A percentile compares a stretch with the other conserved stretches of the same genome.
Evolutionary conservation across 2,888 invertebrate species (phyloP).

Genomic region (Macrophya alboannulata): DNA sequence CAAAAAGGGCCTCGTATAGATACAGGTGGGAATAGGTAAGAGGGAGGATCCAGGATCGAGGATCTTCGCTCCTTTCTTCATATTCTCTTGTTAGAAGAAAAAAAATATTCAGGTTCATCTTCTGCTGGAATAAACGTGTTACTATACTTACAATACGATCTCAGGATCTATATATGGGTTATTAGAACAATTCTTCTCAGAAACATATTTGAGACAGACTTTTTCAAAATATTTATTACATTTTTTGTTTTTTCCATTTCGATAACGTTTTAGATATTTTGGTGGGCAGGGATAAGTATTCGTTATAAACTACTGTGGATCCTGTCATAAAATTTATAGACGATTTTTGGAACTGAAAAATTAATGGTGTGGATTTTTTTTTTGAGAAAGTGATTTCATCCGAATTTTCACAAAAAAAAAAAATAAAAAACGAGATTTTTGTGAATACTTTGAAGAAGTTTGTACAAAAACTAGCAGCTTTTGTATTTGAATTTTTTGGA

Average conservation of each 20-base stretch:
- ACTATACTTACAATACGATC: neutral
- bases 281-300: too few species aligned
- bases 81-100: neutral
- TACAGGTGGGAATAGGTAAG: slow-evolving; percentile 39
- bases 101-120: neutral
- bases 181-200: neutral
- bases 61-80: neutral
- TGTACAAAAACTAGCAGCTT: too few species aligned
- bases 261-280: neutral
- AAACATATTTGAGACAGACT: neutral
- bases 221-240: neutral
- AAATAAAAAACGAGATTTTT: too few species aligned
- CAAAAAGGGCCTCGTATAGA: neutral
- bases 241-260: neutral
- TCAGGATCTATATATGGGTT: neutral
- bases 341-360: too few species aligned
- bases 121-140: too few species aligned
- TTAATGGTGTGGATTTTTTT: too few species aligned
- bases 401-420: too few species aligned
- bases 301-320: too few species aligned
- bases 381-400: too few species aligned
- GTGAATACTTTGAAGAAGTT: too few species aligned
- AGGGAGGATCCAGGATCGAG: neutral
- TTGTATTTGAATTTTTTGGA: too few species aligned
- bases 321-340: too few species aligned